A percentile compares a stretch with the other conserved stretches of the same genome.
These are phyloP conservation scores for Pachypsylla venusta DNA, from an alignment of 1,140 invertebrate species.

Conservation along the genomic window DNA sequence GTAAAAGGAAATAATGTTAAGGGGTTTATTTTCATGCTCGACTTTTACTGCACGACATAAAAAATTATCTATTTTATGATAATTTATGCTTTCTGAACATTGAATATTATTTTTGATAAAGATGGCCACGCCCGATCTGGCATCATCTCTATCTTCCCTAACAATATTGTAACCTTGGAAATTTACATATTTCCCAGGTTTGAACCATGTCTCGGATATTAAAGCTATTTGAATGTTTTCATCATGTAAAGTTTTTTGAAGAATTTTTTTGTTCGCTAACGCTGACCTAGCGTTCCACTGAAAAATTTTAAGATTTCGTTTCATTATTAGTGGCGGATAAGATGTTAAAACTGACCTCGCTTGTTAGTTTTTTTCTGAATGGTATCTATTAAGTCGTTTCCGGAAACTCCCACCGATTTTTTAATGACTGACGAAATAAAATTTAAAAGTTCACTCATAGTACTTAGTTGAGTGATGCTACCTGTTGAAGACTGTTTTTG, in stretches of 20 bases:
- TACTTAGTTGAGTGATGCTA: no score
- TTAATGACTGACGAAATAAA: background rate
- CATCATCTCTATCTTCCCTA: slow-evolving; percentile 11
- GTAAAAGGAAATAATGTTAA: background rate
- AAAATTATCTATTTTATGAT: background rate
- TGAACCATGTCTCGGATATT: slow-evolving; percentile 10
- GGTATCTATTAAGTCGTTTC: background rate
- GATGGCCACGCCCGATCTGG: background rate
- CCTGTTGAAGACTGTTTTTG: no score
- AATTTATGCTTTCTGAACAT: background rate
- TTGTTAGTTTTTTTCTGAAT: background rate
- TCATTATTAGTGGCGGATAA: background rate
- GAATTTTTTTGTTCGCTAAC: background rate
- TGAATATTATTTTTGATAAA: slow-evolving; percentile 3
- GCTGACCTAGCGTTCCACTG: slow-evolving; percentile 13
- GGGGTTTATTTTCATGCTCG: background rate
- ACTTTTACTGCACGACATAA: background rate
- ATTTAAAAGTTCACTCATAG: background rate
- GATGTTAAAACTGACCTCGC: background rate
- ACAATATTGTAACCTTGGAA: slow-evolving; percentile 10
- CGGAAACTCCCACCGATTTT: background rate
- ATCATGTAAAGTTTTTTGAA: background rate
- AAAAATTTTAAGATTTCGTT: background rate
- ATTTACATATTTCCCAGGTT: background rate
- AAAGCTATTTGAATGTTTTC: background rate